Percentiles rank a stretch among this genome's conserved stretches.
Evolutionary conservation across 2,888 invertebrate species (phyloP).

Genomic region (Dicyrtoma fusca): DNA sequence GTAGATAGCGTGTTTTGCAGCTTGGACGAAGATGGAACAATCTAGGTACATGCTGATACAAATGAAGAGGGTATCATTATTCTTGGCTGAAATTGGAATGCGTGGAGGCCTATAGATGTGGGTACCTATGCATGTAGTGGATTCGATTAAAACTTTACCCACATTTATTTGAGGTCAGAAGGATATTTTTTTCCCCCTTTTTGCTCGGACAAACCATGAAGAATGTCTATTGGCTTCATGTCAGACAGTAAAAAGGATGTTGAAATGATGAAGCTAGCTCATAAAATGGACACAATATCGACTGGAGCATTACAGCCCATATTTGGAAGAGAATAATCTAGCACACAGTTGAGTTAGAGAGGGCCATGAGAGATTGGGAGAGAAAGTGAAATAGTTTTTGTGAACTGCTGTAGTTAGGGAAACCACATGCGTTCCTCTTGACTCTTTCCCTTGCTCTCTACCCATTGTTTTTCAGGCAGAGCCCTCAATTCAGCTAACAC

Average conservation of each 20-base stretch:
- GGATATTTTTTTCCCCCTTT: background rate
- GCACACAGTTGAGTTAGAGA: too few relatives aligned
- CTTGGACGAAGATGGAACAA: too few relatives aligned
- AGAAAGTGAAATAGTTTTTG: too few relatives aligned
- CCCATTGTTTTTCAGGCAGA: too few relatives aligned
- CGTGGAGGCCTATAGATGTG: too few relatives aligned
- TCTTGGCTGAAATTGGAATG: too few relatives aligned
- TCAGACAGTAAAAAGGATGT: constrained; percentile 15
- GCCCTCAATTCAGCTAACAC: too few relatives aligned
- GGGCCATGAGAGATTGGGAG: too few relatives aligned
- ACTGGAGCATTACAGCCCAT: background rate
- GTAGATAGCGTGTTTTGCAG: too few relatives aligned
- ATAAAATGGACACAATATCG: constrained; percentile 10
- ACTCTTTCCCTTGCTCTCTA: background rate
- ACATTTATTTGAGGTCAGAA: constrained; percentile 14
- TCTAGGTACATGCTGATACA: too few relatives aligned
- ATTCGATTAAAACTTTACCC: constrained; percentile 20
- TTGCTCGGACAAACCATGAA: background rate
- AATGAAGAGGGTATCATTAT: too few relatives aligned
- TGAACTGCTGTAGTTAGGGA: background rate
- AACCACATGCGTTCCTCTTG: constrained; percentile 5
- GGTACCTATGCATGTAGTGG: too few relatives aligned
- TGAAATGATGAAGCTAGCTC: constrained; percentile 3
- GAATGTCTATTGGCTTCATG: background rate
- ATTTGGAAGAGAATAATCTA: background rate